Percentiles rank a stretch among this genome's conserved stretches.
Evolutionary conservation across 2,888 invertebrate species (phyloP).

Genomic region (Coleophora flavipennella): DNA sequence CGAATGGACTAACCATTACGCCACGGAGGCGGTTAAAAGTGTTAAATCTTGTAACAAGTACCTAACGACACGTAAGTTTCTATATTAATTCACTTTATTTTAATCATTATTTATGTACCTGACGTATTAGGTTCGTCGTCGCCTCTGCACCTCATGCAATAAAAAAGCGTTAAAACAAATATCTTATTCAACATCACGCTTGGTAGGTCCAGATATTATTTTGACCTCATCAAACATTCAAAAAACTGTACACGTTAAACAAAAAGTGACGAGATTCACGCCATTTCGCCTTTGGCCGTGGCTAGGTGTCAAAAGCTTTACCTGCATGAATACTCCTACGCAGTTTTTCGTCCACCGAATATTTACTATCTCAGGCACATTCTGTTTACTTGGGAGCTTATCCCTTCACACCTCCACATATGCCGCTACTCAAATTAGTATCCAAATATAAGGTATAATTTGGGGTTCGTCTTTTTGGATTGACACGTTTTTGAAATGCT

Average conservation of each 20-base stretch:
- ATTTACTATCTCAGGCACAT: slow-evolving; percentile 54
- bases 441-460: slow-evolving; percentile 29
- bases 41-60: too few relatives aligned
- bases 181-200: slow-evolving; percentile 36
- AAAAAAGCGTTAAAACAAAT: slow-evolving; percentile 18
- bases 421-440: slow-evolving; percentile 59
- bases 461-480: slow-evolving; percentile 33
- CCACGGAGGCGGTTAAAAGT: too few relatives aligned
- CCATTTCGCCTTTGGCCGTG: slow-evolving; percentile 37
- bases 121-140: too few relatives aligned
- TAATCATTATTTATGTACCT: too few relatives aligned
- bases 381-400: slow-evolving; percentile 63
- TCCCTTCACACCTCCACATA: slow-evolving; percentile 59
- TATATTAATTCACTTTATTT: too few relatives aligned
- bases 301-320: slow-evolving; percentile 72
- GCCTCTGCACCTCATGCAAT: neutral
- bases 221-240: slow-evolving; percentile 41
- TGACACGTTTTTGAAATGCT: slow-evolving; percentile 33
- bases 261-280: slow-evolving; percentile 61
- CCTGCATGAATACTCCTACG: slow-evolving; percentile 63
- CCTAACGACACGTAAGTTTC: too few relatives aligned
- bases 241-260: slow-evolving; percentile 53
- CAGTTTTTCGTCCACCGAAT: slow-evolving; percentile 32
- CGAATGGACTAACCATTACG: too few relatives aligned
- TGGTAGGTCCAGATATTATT: slow-evolving; percentile 26